Evolutionary conservation across 2,113 vertebrate species (phyloP).

Genomic region (Uropsilus gracilis): DNA sequence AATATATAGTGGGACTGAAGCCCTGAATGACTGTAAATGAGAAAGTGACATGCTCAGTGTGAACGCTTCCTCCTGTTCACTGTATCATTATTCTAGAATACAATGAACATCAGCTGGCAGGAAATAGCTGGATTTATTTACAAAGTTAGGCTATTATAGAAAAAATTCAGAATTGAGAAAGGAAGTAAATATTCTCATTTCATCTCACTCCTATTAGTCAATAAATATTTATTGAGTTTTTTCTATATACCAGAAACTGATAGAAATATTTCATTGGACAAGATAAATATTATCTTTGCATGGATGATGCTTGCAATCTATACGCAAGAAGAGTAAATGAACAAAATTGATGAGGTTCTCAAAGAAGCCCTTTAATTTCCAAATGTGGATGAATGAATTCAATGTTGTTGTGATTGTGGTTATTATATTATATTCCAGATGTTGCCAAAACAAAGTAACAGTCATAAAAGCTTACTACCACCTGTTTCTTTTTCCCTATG

Average conservation of each 20-base stretch:
- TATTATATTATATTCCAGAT: not conserved
- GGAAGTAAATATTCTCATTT: constrained; percentile 4
- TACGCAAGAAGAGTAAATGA: not conserved
- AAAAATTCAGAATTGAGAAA: not conserved
- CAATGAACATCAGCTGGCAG: not conserved
- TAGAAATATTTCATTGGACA: not conserved
- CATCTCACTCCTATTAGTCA: not conserved
- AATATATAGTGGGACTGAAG: not conserved
- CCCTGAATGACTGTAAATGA: not conserved
- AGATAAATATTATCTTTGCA: not conserved
- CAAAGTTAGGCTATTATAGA: not conserved
- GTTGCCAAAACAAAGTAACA: not conserved
- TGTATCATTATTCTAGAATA: not conserved
- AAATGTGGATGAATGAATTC: not conserved
- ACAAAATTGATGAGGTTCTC: not conserved
- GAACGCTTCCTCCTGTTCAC: not conserved
- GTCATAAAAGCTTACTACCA: not conserved
- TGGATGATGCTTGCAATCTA: not conserved
- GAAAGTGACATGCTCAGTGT: not conserved
- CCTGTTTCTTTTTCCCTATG: not conserved
- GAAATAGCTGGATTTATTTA: not conserved
- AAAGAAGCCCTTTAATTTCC: not conserved
- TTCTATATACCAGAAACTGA: not conserved
- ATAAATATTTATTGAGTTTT: constrained; percentile 25
- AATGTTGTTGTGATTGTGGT: not conserved